Percentiles rank a stretch among this genome's conserved stretches.
Evolutionary conservation across 2,888 invertebrate genomes (phyloP).

Genomic region (Eupithecia exiguata): DNA sequence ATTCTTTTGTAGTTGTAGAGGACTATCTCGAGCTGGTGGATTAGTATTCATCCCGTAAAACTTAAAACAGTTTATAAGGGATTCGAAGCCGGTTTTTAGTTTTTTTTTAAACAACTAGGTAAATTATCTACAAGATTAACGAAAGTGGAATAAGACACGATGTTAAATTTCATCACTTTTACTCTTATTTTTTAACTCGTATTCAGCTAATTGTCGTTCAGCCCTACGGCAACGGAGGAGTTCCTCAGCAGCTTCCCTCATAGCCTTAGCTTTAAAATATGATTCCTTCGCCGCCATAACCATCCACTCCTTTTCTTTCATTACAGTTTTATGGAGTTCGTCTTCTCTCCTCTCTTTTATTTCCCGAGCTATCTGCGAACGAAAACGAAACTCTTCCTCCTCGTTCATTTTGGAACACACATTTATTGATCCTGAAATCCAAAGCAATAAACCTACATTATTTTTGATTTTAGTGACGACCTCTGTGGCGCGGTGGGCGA

Average conservation of each 20-base stretch:
- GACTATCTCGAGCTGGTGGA: too few relatives aligned
- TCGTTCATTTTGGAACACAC: too few relatives aligned
- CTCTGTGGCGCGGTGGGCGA: too few relatives aligned
- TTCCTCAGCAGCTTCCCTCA: neutral
- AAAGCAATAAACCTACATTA: neutral
- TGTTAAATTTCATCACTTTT: neutral
- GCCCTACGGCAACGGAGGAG: neutral
- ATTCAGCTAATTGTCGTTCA: neutral
- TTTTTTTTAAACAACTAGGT: too few relatives aligned
- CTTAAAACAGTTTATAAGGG: too few relatives aligned
- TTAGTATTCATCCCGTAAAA: too few relatives aligned
- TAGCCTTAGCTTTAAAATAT: neutral
- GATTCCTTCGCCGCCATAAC: neutral
- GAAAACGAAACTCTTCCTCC: neutral
- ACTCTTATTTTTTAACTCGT: neutral
- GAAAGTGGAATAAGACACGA: neutral
- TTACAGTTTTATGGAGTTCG: neutral
- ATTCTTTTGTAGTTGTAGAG: too few relatives aligned
- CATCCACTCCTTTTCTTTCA: neutral
- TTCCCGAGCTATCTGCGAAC: neutral
- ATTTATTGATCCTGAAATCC: neutral
- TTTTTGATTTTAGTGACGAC: too few relatives aligned
- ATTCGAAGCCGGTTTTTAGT: too few relatives aligned
- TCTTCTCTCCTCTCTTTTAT: neutral
- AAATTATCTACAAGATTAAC: neutral